Percentiles rank a stretch among this genome's conserved stretches.
Evolutionary conservation across 2,113 vertebrate species (phyloP).

Genomic region (Stegostoma tigrinum): DNA sequence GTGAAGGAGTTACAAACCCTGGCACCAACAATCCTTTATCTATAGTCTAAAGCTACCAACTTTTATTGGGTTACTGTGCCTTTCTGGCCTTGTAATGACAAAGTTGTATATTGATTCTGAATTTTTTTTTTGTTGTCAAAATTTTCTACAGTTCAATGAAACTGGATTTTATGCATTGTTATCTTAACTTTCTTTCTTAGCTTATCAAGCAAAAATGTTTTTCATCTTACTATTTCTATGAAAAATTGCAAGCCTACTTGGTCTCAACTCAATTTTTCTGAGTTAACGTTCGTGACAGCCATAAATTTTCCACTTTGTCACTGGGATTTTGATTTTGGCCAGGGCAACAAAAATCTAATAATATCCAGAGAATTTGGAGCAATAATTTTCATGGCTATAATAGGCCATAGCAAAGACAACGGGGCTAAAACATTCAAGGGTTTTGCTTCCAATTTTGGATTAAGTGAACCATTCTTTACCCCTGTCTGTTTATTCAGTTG

Average conservation of each 20-base stretch:
- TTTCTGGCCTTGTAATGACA: not conserved
- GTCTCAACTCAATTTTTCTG: not conserved
- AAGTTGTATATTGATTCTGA: not conserved
- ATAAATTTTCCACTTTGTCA: not conserved
- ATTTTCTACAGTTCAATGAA: not conserved
- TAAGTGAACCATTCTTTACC: constrained; percentile 24
- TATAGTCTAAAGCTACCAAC: not conserved
- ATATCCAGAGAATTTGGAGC: not conserved
- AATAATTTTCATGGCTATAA: constrained; percentile 33
- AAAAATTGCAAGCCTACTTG: not conserved
- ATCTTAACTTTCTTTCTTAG: not conserved
- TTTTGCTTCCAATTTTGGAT: constrained; percentile 27
- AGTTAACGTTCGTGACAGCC: not conserved
- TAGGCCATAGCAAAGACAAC: not conserved
- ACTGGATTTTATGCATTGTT: not conserved
- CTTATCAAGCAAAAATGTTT: not conserved
- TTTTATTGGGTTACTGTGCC: not conserved
- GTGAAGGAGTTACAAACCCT: not conserved
- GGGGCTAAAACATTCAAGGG: not conserved
- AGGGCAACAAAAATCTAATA: not conserved
- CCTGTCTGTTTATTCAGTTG: constrained; percentile 22
- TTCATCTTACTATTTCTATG: not conserved
- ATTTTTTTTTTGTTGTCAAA: not conserved
- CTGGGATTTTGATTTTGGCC: not conserved
- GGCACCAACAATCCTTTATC: not conserved